Conservation (phyloP, 2,113 vertebrate species). For the Notiomystis cincta region DNA sequence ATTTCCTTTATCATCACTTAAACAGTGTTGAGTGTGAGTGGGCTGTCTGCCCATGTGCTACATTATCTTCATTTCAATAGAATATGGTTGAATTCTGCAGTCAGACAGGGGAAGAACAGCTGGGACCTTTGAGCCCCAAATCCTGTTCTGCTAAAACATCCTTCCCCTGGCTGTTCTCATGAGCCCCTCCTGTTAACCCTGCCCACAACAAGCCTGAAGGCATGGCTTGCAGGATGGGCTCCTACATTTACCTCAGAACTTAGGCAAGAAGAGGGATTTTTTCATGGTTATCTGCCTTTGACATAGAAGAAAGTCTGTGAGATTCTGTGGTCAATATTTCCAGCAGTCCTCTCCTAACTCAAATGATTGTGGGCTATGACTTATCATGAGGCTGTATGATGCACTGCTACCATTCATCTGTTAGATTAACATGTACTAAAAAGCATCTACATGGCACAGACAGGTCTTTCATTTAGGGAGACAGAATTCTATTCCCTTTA, state of each 20-base stretch:
- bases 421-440: not conserved
- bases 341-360: not conserved
- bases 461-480: conserved; percentile 7
- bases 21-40: not conserved
- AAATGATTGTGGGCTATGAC: not conserved
- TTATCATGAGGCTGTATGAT: not conserved
- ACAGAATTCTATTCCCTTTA: conserved; percentile 1
- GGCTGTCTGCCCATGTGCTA: not conserved
- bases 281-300: not conserved
- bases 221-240: not conserved
- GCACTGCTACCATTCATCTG: not conserved
- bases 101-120: not conserved
- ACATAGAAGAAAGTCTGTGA: not conserved
- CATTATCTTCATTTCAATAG: not conserved
- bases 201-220: too few relatives aligned
- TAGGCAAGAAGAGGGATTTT: not conserved
- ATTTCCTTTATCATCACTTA: not conserved
- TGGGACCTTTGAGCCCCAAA: not conserved
- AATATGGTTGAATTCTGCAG: not conserved
- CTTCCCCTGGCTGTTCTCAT: not conserved
- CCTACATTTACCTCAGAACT: not conserved
- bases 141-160: not conserved
- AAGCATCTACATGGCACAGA: not conserved
- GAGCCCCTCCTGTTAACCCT: not conserved
- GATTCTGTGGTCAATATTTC: not conserved